Base-by-base conservation (phyloP, 2,113 vertebrate genomes). In the Dermatemys mawii region DNA sequence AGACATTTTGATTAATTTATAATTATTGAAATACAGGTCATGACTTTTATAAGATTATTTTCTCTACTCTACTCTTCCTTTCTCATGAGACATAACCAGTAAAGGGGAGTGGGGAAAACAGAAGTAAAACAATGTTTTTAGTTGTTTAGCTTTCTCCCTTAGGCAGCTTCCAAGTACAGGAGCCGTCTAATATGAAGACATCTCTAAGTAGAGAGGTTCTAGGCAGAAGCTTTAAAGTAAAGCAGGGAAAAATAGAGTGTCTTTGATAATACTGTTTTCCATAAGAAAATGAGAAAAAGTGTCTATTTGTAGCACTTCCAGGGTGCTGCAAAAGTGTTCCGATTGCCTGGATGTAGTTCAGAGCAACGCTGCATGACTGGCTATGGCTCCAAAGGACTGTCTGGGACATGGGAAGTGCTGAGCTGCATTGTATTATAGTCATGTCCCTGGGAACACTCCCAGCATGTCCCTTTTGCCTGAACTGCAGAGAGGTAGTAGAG, bases 161-260 rank as follows among this genome's bases (percentile, higher is more conserved):
- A 92, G 41, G 2, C 81, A 80, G 8, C 9, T 9, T 12, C 32
- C 89, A 54, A 16, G 26, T 60, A 83, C 60, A 90, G 48, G 26
- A 35, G 44, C 76, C 93, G 82, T 91, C 93, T 90, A 90, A 85
- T 82, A 80, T 84, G 90, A 87, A 55, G 51, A 92, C 91, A 81
- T 86, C 92, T 91, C 49, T 89, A 93, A 91, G 95, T 5, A 60
- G 57, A 60, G 57, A 32, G 57, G 29, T 60, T 60, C 60, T 67
- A 67, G 60, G 70, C 60, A 97, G 38, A 75, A 75, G 24, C 70
- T 44, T 44, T 67, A n/a, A 75, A 44, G 22, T 44, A 24, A 75
- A 75, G 21, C 70, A 75, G 38, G 19, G 70, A 13, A 75, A 75
- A 26, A 11, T 12, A 38, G 41, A 44, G 38, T 24, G 24, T 38